Conservation (phyloP, 2,113 vertebrate genomes). For the Paraplagusia blochii region DNA sequence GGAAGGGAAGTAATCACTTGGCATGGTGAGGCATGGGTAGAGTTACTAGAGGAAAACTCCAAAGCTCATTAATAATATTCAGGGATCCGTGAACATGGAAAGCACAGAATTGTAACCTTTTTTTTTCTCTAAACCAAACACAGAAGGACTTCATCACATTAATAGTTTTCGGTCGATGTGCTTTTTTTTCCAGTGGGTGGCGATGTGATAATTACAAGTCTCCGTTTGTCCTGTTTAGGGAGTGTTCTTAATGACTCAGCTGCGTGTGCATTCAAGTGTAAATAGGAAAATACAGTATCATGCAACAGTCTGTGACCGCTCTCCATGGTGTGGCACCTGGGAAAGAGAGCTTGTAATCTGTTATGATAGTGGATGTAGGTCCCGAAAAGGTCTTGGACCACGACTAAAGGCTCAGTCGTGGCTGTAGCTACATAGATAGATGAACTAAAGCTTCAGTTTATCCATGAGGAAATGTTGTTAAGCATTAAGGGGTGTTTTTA, state of each 20-base stretch:
- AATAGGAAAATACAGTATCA: constrained; percentile 38
- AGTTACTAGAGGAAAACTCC: constrained; percentile 45
- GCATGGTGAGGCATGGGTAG: constrained; percentile 27
- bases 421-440: constrained; percentile 29
- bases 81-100: constrained; percentile 26
- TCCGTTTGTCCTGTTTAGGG: constrained; percentile 19
- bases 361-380: constrained; percentile 54
- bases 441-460: constrained; percentile 53
- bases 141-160: constrained; percentile 10
- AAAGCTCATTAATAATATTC: constrained; percentile 49
- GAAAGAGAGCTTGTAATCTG: constrained; percentile 44
- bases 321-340: constrained; percentile 21
- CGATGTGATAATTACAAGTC: constrained; percentile 27
- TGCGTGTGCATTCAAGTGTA: constrained; percentile 36
- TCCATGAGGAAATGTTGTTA: constrained; percentile 17
- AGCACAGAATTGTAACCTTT: constrained; percentile 28
- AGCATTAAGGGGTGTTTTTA: constrained; percentile 25
- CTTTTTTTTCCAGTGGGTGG: constrained; percentile 13
- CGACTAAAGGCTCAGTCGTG: constrained; percentile 55
- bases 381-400: constrained; percentile 53
- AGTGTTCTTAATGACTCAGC: constrained; percentile 13
- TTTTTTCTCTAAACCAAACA: constrained; percentile 42
- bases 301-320: constrained; percentile 46
- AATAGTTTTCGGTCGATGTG: constrained; percentile 20
- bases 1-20: constrained; percentile 42